Conservation (phyloP, 2,113 vertebrate genomes). For the Ascaphus truei region DNA sequence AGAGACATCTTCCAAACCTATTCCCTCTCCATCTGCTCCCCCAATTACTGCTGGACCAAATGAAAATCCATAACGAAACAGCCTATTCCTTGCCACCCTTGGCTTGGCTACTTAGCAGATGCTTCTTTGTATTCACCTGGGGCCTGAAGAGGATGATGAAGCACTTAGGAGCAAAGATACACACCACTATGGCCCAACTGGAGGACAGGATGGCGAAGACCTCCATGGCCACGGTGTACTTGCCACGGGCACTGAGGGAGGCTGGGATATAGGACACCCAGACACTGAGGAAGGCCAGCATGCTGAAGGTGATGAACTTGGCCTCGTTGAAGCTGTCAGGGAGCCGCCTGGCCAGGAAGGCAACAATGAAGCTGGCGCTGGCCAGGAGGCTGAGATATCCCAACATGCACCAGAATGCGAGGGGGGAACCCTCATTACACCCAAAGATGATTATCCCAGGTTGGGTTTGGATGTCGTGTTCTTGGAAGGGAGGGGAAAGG, state of each 20-base stretch:
- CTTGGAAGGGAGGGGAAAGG: not conserved
- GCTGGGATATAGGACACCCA: conserved; percentile 27
- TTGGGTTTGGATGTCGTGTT: not conserved
- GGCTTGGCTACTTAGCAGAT: too few relatives aligned
- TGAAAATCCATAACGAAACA: too few relatives aligned
- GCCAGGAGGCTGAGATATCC: conserved; percentile 3
- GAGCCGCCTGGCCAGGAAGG: conserved; percentile 13
- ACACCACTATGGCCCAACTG: too few relatives aligned
- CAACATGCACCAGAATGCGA: conserved; percentile 8
- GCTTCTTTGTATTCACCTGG: too few relatives aligned
- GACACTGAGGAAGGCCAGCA: conserved; percentile 24
- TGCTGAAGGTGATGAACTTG: conserved; percentile 36
- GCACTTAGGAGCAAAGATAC: too few relatives aligned
- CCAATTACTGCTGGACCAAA: too few relatives aligned
- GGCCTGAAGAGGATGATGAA: too few relatives aligned
- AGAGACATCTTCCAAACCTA: too few relatives aligned
- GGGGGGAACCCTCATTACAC: conserved; percentile 4
- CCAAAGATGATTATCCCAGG: conserved; percentile 5
- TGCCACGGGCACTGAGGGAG: conserved; percentile 12
- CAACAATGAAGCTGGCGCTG: conserved; percentile 2
- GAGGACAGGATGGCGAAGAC: too few relatives aligned
- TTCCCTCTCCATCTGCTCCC: too few relatives aligned
- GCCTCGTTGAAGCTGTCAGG: conserved; percentile 37
- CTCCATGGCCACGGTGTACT: conserved; percentile 8
- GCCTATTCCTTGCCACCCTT: too few relatives aligned